Evolutionary conservation across 2,888 invertebrate species (phyloP).

Genomic region (Pyrocoelia pectoralis): DNA sequence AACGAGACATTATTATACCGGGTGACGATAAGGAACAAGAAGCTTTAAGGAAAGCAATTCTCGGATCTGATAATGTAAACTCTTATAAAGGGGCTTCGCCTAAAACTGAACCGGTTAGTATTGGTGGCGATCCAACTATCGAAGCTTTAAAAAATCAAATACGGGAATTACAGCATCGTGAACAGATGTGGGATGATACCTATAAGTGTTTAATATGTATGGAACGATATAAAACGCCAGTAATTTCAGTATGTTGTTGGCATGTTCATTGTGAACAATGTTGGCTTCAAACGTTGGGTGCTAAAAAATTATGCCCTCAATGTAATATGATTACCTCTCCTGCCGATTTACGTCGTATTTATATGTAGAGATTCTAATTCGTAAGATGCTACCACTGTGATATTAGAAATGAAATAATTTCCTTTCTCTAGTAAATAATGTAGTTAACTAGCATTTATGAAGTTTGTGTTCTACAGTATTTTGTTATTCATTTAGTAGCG

Average conservation of each 20-base stretch:
- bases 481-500: too few relatives aligned
- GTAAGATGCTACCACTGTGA: not conserved
- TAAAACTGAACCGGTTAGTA: conserved; percentile 26
- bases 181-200: conserved; percentile 66
- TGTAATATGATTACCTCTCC: conserved; percentile 93
- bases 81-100: not conserved
- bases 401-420: conserved; percentile 5
- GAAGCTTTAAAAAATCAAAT: conserved; percentile 81
- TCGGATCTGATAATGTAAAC: conserved; percentile 43
- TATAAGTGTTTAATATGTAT: conserved; percentile 91
- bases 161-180: conserved; percentile 74
- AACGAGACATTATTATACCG: conserved; percentile 70
- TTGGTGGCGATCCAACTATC: conserved; percentile 62
- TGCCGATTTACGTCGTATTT: conserved; percentile 84
- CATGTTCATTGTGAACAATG: conserved; percentile 94
- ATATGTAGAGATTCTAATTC: conserved; percentile 68
- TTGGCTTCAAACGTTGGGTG: conserved; percentile 76
- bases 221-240: conserved; percentile 84
- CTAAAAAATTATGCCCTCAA: conserved; percentile 94
- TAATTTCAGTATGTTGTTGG: conserved; percentile 95
- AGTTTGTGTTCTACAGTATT: too few relatives aligned
- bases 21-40: conserved; percentile 66
- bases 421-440: not conserved
- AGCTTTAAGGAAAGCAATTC: conserved; percentile 65
- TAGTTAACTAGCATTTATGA: not conserved